Evolutionary conservation across 2,888 invertebrate genomes (phyloP).

Genomic region (Eurytoma californica): DNA sequence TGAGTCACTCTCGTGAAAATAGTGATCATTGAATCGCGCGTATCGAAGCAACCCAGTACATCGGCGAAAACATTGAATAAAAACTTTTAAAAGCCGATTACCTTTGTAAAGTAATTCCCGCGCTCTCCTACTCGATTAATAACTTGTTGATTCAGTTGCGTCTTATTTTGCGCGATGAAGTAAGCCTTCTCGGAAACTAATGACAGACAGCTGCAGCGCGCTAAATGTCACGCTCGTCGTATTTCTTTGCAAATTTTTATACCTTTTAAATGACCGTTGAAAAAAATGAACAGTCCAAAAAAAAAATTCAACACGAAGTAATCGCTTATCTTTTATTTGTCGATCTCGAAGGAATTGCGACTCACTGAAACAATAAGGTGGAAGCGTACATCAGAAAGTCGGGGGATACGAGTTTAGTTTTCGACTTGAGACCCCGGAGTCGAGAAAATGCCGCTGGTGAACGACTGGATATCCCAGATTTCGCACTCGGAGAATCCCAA

Average conservation of each 20-base stretch:
- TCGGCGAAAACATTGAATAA: not conserved
- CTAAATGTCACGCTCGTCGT: not conserved
- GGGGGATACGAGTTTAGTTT: not conserved
- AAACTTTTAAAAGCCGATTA: not conserved
- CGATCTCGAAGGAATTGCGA: conserved; percentile 21
- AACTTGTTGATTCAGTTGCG: conserved; percentile 36
- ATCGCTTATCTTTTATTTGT: conserved; percentile 2
- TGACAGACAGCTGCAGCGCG: not conserved
- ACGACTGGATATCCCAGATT: conserved; percentile 42
- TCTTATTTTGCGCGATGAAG: conserved; percentile 20
- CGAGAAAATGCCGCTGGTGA: conserved; percentile 26
- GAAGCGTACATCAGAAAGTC: not conserved
- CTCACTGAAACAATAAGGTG: conserved; percentile 17
- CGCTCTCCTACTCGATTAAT: not conserved
- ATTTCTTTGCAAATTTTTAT: not conserved
- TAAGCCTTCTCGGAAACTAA: conserved; percentile 6
- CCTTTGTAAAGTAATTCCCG: too few relatives aligned
- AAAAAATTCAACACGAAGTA: not conserved
- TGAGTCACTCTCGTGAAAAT: not conserved
- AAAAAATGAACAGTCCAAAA: not conserved
- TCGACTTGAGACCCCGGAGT: not conserved
- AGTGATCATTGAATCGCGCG: too few relatives aligned
- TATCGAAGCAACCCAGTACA: not conserved
- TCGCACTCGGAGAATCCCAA: conserved; percentile 22
- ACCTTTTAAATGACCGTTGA: not conserved